Evolutionary conservation across 2,113 vertebrate species (phyloP).

Genomic region (Chaetodon trifascialis): DNA sequence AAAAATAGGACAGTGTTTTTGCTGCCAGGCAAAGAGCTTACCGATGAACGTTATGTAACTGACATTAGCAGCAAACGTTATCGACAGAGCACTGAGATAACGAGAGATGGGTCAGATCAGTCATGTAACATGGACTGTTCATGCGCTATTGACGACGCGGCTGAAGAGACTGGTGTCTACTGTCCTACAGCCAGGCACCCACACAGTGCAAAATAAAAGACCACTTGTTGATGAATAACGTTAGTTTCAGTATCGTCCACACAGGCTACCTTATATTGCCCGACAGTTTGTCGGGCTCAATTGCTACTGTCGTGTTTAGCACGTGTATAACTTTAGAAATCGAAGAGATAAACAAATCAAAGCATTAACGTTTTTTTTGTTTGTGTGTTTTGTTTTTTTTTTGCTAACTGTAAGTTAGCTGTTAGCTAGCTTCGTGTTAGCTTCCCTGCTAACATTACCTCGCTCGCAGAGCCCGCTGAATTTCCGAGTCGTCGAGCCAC

Average conservation of each 20-base stretch:
- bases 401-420: conserved; percentile 55
- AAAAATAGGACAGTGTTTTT: conserved; percentile 53
- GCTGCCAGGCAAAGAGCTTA: conserved; percentile 56
- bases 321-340: rapidly evolving
- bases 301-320: no score
- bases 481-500: conserved; percentile 60
- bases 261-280: background rate
- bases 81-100: conserved; percentile 12
- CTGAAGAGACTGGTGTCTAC: background rate
- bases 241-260: conserved; percentile 11
- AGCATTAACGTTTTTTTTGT: background rate
- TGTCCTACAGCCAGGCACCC: conserved; percentile 8
- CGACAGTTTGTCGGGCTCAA: background rate
- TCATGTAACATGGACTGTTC: background rate
- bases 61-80: conserved; percentile 26
- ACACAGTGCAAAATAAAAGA: conserved; percentile 46
- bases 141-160: background rate
- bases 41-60: conserved; percentile 55
- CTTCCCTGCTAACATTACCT: conserved; percentile 75
- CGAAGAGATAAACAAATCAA: conserved; percentile 11
- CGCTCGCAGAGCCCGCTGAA: conserved; percentile 60
- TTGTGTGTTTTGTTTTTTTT: no score
- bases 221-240: conserved; percentile 75
- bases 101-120: background rate
- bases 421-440: conserved; percentile 63